phyloP scores from a whole-genome alignment of 2,797 vertebrate genomes.

The Scleropages formosus region DNA sequence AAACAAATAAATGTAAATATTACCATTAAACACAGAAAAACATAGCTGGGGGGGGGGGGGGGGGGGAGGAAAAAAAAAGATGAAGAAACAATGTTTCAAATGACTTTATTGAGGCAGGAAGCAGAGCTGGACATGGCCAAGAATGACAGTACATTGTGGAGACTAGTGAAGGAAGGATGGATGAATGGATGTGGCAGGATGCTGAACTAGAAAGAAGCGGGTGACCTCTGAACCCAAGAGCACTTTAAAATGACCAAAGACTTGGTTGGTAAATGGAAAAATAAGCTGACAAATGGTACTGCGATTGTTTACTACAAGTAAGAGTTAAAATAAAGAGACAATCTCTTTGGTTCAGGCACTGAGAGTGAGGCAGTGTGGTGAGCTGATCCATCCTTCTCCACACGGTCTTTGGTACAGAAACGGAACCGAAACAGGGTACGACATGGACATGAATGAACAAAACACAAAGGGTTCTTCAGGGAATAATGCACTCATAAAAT shows the following conservation, averaged over 20 bases:
- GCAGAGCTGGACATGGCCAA: conserved; percentile 24
- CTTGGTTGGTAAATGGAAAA: background rate
- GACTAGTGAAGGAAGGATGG: background rate
- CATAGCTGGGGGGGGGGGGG: conserved; percentile 2
- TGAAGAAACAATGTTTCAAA: conserved; percentile 30
- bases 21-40: background rate
- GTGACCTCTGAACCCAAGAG: background rate
- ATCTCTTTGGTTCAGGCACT: background rate
- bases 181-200: background rate
- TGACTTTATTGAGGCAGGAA: conserved; percentile 56
- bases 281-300: background rate
- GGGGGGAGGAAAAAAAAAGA: conserved; percentile 20
- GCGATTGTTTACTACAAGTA: background rate
- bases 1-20: background rate
- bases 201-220: background rate
- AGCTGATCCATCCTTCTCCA: background rate
- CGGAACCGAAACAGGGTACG: background rate
- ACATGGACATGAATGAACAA: background rate
- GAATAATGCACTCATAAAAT: background rate
- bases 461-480: conserved; percentile 20
- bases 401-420: background rate
- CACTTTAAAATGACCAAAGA: too few relatives aligned
- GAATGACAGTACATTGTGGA: conserved; percentile 33
- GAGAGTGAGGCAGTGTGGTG: background rate
- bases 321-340: background rate